A percentile compares a stretch with the other conserved stretches of the same genome.
These are phyloP conservation scores for Aulostomus chinensis DNA, from an alignment of 2,797 vertebrate species.

Conservation along the genomic window DNA sequence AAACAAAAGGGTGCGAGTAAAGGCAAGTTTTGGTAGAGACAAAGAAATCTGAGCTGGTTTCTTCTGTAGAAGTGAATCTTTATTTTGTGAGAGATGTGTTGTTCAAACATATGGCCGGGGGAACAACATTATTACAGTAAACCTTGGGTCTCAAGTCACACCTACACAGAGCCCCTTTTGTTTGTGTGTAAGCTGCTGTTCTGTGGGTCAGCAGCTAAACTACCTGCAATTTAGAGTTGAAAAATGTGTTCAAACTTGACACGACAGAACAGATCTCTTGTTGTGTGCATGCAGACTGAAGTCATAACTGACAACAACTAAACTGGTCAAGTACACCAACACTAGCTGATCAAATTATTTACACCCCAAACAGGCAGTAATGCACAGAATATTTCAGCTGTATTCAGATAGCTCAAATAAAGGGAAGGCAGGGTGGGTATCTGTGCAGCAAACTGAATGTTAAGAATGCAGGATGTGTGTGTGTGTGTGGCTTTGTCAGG, in stretches of 20 bases:
- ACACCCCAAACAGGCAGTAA: background rate
- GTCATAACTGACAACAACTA: no score
- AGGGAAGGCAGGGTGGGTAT: background rate
- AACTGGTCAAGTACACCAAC: no score
- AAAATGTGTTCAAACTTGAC: background rate
- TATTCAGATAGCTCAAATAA: background rate
- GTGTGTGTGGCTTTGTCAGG: conserved; percentile 11
- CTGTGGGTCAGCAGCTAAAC: background rate
- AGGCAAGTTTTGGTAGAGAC: conserved; percentile 14
- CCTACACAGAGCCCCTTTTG: conserved; percentile 26
- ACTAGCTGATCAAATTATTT: no score
- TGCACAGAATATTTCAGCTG: conserved; percentile 1
- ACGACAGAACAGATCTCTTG: conserved; percentile 1
- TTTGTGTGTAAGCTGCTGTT: conserved; percentile 5
- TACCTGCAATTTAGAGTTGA: background rate
- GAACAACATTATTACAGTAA: conserved; percentile 36
- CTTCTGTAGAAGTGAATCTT: conserved; percentile 18
- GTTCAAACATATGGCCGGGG: conserved; percentile 22
- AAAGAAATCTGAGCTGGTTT: conserved; percentile 27
- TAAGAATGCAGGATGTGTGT: conserved; percentile 2
- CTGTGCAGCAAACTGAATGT: conserved; percentile 16
- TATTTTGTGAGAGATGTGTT: conserved; percentile 16
- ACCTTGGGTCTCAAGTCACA: conserved; percentile 32
- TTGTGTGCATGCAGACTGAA: no score
- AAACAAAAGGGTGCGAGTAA: conserved; percentile 12